These are phyloP conservation scores for human (Homo sapiens) DNA, from an alignment of 2,113 vertebrate genomes.

Conservation along the genomic window GRCh38 chr9:124313001-124313500, in stretches of 20 bases:
- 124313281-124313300: not conserved
- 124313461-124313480: too few species aligned
- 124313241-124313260: constrained; percentile 35
- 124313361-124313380: too few species aligned
- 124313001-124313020: rapidly evolving
- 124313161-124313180: not conserved
- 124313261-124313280: not conserved
- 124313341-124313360: not conserved
- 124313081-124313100: not conserved
- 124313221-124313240: not conserved
- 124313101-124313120: not conserved
- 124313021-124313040: not conserved
- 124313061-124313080: not conserved
- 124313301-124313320: rapidly evolving
- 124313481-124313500: too few species aligned
- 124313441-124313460: too few species aligned
- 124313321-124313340: rapidly evolving
- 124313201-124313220: not conserved
- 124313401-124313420: too few species aligned
- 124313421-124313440: too few species aligned
- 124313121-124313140: not conserved
- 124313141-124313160: not conserved
- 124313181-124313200: not conserved
- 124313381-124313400: too few species aligned
- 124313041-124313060: not conserved